phyloP scores from a whole-genome alignment of 1,140 invertebrate genomes.

The Belonocnema kinseyi region DNA sequence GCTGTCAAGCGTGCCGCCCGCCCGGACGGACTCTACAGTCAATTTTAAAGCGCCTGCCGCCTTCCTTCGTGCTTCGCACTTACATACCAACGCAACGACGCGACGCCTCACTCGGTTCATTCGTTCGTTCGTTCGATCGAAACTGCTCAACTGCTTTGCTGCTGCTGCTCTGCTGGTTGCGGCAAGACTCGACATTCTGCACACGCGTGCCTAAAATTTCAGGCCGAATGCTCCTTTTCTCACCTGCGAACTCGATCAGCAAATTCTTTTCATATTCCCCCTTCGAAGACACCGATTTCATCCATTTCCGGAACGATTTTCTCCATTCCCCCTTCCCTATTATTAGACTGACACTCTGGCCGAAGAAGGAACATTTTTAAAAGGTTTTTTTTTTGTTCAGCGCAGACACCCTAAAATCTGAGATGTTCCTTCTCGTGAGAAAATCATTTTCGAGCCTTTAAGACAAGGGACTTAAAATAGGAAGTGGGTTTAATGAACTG shows the following conservation, averaged over 20 bases:
- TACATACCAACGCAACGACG: constrained; percentile 20
- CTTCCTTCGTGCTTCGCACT: neutral
- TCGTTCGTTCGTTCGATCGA: neutral
- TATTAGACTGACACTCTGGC: too few species aligned
- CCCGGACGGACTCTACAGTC: constrained; percentile 21
- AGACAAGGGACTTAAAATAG: too few species aligned
- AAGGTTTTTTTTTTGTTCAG: neutral
- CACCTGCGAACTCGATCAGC: constrained; percentile 9
- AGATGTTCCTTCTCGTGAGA: too few species aligned
- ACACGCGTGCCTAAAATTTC: constrained; percentile 29
- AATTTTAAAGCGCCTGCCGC: constrained; percentile 48
- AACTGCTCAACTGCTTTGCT: neutral
- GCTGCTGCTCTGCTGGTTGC: neutral
- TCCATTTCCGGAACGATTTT: neutral
- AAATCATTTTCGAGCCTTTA: too few species aligned
- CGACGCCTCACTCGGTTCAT: neutral
- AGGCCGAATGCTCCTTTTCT: constrained; percentile 7
- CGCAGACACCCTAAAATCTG: too few species aligned
- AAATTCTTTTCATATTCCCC: neutral
- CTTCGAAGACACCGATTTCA: neutral
- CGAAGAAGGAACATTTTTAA: neutral
- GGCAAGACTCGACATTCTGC: constrained; percentile 19
- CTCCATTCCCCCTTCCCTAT: neutral
- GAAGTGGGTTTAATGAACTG: neutral
- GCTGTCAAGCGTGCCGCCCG: constrained; percentile 61